Conservation (phyloP, 2,888 invertebrate species). For the Graphium colonna region DNA sequence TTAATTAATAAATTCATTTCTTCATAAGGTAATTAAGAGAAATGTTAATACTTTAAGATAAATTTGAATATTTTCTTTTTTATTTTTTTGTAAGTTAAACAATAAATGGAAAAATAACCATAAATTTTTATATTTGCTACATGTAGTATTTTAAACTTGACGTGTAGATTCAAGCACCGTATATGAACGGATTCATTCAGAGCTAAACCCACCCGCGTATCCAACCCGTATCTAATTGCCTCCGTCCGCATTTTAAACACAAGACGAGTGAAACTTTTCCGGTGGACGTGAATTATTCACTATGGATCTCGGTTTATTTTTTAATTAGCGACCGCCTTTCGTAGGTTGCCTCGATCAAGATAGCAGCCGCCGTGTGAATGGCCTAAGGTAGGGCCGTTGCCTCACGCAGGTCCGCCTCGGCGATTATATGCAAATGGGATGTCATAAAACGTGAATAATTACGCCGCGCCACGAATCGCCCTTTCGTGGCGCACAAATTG, state of each 20-base stretch:
- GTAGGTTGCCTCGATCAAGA: slow-evolving; percentile 75
- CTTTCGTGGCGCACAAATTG: slow-evolving; percentile 74
- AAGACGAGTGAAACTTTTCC: slow-evolving; percentile 57
- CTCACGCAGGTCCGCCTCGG: slow-evolving; percentile 70
- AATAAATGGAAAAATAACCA: no score
- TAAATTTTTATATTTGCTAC: no score
- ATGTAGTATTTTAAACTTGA: not conserved
- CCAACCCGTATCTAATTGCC: slow-evolving; percentile 30
- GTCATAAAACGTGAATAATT: slow-evolving; percentile 80
- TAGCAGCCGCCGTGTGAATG: slow-evolving; percentile 73
- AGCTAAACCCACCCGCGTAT: slow-evolving; percentile 13
- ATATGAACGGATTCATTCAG: slow-evolving; percentile 18
- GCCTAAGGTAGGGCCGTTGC: slow-evolving; percentile 64
- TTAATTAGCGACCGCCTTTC: slow-evolving; percentile 76
- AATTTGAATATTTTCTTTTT: no score
- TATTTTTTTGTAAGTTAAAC: no score
- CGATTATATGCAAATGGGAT: slow-evolving; percentile 80
- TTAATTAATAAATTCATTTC: no score
- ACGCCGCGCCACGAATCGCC: slow-evolving; percentile 72
- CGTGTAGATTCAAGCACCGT: slow-evolving; percentile 5
- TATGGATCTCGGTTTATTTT: slow-evolving; percentile 72
- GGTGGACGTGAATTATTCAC: slow-evolving; percentile 61
- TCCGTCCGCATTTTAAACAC: slow-evolving; percentile 34
- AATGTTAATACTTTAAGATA: no score
- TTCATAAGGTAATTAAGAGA: no score